Percentiles rank a stretch among this genome's conserved stretches.
Evolutionary conservation across 2,888 invertebrate genomes (phyloP).

Genomic region (Netelia melanura): DNA sequence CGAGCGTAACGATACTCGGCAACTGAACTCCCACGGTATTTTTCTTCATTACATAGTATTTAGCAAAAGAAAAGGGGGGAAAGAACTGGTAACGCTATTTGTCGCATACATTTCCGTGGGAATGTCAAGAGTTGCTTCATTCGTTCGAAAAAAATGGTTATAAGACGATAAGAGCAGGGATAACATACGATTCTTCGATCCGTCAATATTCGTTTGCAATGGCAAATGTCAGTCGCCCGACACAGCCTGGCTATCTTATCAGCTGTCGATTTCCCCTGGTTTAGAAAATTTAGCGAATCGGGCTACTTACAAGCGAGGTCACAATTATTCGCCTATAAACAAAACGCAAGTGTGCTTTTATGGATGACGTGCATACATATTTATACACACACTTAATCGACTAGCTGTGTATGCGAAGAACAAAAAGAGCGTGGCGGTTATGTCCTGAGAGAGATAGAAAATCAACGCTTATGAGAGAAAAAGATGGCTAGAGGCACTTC

Average conservation of each 20-base stretch:
- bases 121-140: not conserved
- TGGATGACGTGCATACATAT: not conserved
- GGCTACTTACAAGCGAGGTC: conserved; percentile 43
- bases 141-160: not conserved
- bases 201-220: not conserved
- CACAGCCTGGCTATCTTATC: not conserved
- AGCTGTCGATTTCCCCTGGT: conserved; percentile 36
- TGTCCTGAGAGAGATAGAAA: conserved; percentile 25
- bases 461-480: conserved; percentile 3
- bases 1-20: conserved; percentile 77
- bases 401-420: not conserved
- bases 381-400: not conserved
- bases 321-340: conserved; percentile 4
- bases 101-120: not conserved
- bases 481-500: conserved; percentile 44
- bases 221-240: not conserved
- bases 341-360: conserved; percentile 1
- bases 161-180: not conserved
- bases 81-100: not conserved
- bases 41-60: conserved; percentile 55
- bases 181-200: not conserved
- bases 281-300: conserved; percentile 43
- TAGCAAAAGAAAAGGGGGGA: not conserved
- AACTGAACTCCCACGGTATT: conserved; percentile 44
- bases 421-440: not conserved